Base-by-base conservation (phyloP, 2,797 vertebrate species). In the Borostomias antarcticus region DNA sequence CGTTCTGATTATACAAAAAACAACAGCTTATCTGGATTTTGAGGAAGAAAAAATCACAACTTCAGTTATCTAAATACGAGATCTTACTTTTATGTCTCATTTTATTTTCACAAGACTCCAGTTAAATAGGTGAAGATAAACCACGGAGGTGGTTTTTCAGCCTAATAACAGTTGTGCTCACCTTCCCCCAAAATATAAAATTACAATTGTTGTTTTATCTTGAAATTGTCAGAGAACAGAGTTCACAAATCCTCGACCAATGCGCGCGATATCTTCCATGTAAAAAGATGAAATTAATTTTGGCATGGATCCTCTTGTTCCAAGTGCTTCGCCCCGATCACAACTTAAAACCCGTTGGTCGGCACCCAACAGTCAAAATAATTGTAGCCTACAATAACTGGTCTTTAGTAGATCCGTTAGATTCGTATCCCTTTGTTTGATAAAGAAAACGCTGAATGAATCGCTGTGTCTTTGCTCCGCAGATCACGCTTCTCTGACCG, bases 21-120 rank as follows among this genome's bases (percentile, higher is more conserved):
- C 64, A 75, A 75, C 61, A 75, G 75, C 53, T 74, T 81, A 43
- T 66, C 64, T 73, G 74, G 47, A 68, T 9, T 29, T 33, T 65
- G 48, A 68, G 56, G 30, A 2, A 23, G 21, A 62, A 70, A 21
- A 30, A 75, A 79, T 86, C 80, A 87, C 69, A 89, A 88, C 82
- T 88, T 80, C 76, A 62, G 69, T 74, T 73, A 43, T 80, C 74
- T 75, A 86, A 77, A 89, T 89, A 81, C 85, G 66, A 76, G 70
- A 57, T 82, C 56, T 69, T 66, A 50, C 63, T 29, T 65, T 69
- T 65, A 69, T 69, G 66, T 58, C 66, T 85, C 81, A 81, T 86
- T 73, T 80, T 63, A 66, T 54, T 40, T 19, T 37, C 32, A 47
- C 58, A 78, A 58, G 61, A 79, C 78, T 70, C 68, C 57, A 66